phyloP scores from a whole-genome alignment of 2,888 invertebrate genomes.

The Anarsia innoxiella region DNA sequence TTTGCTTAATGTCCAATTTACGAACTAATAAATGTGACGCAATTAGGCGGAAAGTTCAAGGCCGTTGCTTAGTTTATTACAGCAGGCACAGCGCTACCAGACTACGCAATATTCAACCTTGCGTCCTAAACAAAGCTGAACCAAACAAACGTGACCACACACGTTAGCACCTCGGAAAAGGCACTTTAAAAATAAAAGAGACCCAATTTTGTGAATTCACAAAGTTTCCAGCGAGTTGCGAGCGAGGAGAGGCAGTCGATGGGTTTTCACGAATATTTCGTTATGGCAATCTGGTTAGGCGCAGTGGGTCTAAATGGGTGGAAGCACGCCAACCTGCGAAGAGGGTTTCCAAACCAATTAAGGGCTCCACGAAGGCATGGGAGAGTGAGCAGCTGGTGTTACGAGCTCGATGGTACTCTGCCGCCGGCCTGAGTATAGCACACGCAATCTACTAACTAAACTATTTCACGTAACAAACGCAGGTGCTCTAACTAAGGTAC shows the following conservation, averaged over 20 bases:
- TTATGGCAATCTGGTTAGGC: slow-evolving; percentile 72
- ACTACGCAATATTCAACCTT: not conserved
- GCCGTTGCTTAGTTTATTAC: not conserved
- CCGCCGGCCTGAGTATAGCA: slow-evolving; percentile 51
- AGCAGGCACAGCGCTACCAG: slow-evolving; percentile 1
- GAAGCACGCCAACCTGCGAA: slow-evolving; percentile 63
- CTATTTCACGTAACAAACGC: no score
- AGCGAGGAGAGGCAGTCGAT: slow-evolving; percentile 40
- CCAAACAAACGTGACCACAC: slow-evolving; percentile 38
- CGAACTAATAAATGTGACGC: slow-evolving; percentile 26
- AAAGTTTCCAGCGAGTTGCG: slow-evolving; percentile 37
- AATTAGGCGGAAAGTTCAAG: slow-evolving; percentile 3
- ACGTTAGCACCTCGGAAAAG: slow-evolving; percentile 42
- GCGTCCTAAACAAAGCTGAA: slow-evolving; percentile 17
- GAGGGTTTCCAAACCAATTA: slow-evolving; percentile 73
- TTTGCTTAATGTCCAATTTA: slow-evolving; percentile 39
- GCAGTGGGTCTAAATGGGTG: slow-evolving; percentile 59
- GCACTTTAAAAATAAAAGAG: slow-evolving; percentile 35
- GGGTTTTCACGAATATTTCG: slow-evolving; percentile 61
- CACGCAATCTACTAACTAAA: slow-evolving; percentile 24
- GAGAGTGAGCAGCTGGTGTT: slow-evolving; percentile 62
- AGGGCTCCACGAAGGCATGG: slow-evolving; percentile 70
- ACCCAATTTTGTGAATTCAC: slow-evolving; percentile 38
- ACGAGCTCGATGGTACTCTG: slow-evolving; percentile 71
- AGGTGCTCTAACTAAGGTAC: no score